Conservation (phyloP, 2,797 vertebrate species). For the Sparidentex hasta region DNA sequence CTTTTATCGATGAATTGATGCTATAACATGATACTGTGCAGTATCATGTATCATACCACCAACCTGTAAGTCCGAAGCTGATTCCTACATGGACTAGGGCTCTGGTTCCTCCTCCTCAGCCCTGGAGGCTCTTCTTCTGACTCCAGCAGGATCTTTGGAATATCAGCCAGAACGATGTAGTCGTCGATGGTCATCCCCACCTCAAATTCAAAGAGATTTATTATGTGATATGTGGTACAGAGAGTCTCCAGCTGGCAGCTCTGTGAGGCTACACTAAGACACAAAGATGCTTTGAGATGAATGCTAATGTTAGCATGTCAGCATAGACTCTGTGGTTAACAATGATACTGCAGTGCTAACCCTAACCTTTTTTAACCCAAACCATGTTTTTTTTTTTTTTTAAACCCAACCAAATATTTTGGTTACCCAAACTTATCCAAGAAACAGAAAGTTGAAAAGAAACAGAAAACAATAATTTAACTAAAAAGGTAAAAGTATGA, state of each 20-base stretch:
- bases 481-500: too few species aligned
- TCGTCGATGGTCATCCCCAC: slow-evolving; percentile 89
- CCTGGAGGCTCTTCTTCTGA: slow-evolving; percentile 80
- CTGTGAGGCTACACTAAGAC: not conserved
- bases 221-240: not conserved
- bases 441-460: too few species aligned
- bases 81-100: slow-evolving; percentile 91
- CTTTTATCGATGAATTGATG: not conserved
- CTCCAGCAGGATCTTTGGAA: slow-evolving; percentile 89
- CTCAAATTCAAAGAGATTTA: slow-evolving; percentile 58
- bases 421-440: too few species aligned
- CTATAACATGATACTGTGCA: not conserved
- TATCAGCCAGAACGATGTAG: slow-evolving; percentile 92
- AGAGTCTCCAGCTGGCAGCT: not conserved
- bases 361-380: too few species aligned
- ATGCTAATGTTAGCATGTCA: not conserved
- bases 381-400: too few species aligned
- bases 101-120: slow-evolving; percentile 80
- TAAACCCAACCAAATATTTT: too few species aligned
- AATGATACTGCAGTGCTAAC: not conserved
- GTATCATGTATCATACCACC: not conserved
- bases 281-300: not conserved
- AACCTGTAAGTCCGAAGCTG: slow-evolving; percentile 85
- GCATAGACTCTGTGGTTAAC: not conserved
- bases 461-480: too few species aligned